Evolutionary conservation across 2,113 vertebrate genomes (phyloP).

Genomic region (Bungarus multicinctus): DNA sequence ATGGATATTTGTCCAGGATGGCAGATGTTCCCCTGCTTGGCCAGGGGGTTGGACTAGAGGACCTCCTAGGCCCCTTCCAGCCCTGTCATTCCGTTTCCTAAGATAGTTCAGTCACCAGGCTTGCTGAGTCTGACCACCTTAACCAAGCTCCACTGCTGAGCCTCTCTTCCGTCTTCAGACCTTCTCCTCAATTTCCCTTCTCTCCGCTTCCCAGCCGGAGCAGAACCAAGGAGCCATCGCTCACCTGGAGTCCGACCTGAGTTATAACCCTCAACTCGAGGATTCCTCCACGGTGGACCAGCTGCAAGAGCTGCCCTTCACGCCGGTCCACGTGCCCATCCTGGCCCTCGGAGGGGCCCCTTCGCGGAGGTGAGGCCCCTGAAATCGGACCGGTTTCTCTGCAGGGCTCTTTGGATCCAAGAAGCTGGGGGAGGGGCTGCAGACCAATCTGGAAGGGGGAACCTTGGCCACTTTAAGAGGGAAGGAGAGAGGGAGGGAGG

Average conservation of each 20-base stretch:
- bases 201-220: constrained; percentile 39
- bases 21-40: too few relatives aligned
- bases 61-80: too few relatives aligned
- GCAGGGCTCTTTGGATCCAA: neutral
- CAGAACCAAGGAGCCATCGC: constrained; percentile 54
- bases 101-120: neutral
- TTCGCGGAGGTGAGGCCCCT: constrained; percentile 74
- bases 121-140: neutral
- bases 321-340: constrained; percentile 81
- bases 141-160: neutral
- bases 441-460: neutral
- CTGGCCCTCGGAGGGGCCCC: constrained; percentile 76
- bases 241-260: constrained; percentile 78
- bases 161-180: too few relatives aligned
- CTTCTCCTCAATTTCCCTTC: neutral
- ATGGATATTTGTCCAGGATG: too few relatives aligned
- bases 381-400: neutral
- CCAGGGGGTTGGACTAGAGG: too few relatives aligned
- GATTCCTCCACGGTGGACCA: constrained; percentile 45
- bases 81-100: too few relatives aligned
- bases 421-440: neutral
- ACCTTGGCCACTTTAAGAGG: too few relatives aligned
- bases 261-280: neutral
- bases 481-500: too few relatives aligned
- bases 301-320: constrained; percentile 82